These are phyloP conservation scores for Tragelaphus scriptus DNA, from an alignment of 2,113 vertebrate species.

Conservation along the genomic window DNA sequence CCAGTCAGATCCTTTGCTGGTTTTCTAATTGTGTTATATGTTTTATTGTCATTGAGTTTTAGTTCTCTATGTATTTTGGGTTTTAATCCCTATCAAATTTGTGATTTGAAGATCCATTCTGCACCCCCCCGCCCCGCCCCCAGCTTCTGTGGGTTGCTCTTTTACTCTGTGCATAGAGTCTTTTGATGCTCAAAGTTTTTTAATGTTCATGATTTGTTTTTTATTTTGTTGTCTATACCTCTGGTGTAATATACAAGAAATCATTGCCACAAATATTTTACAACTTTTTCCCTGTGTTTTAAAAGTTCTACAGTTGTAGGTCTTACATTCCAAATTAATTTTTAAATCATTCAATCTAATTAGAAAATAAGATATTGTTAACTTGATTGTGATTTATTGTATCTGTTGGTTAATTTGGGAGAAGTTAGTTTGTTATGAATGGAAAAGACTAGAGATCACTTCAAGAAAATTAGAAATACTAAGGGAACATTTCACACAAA, in stretches of 20 bases:
- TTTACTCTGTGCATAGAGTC: background rate
- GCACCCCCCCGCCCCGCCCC: rapidly evolving
- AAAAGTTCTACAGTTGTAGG: background rate
- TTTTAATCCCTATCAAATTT: background rate
- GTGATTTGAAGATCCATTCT: background rate
- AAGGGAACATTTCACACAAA: background rate
- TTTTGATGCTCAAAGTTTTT: background rate
- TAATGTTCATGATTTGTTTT: background rate
- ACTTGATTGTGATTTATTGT: background rate
- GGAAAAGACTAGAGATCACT: background rate
- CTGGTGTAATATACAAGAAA: background rate
- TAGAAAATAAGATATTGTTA: background rate
- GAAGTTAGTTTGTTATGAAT: background rate
- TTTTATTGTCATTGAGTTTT: background rate
- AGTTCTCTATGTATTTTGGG: background rate
- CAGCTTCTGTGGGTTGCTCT: background rate
- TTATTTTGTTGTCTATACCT: background rate
- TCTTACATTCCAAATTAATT: background rate
- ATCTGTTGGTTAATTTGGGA: background rate
- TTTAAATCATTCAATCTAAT: background rate
- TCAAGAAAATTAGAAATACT: background rate
- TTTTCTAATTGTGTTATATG: background rate
- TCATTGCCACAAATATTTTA: background rate
- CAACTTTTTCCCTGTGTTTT: background rate
- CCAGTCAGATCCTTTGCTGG: background rate